Evolutionary conservation across 2,888 invertebrate genomes (phyloP).

Genomic region (Ectropis crepuscularia): DNA sequence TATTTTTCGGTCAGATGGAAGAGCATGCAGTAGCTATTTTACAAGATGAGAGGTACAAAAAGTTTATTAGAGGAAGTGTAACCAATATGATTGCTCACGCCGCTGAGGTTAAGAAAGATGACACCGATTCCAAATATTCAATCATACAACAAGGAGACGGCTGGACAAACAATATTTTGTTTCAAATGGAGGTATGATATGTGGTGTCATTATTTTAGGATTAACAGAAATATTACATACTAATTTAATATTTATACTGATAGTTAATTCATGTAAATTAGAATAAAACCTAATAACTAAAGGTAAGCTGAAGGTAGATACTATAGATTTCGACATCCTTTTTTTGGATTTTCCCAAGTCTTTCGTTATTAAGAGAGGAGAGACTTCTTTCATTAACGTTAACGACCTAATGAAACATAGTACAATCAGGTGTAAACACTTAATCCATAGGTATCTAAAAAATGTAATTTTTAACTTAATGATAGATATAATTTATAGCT

Average conservation of each 20-base stretch:
- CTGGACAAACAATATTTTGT: slow-evolving; percentile 54
- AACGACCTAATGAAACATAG: too few species aligned
- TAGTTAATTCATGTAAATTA: too few species aligned
- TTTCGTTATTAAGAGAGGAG: too few species aligned
- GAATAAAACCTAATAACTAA: too few species aligned
- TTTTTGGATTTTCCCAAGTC: too few species aligned
- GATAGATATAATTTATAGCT: too few species aligned
- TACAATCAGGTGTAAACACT: too few species aligned
- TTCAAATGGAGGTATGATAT: slow-evolving; percentile 25
- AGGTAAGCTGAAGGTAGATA: too few species aligned
- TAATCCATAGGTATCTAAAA: too few species aligned
- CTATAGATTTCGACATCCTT: too few species aligned
- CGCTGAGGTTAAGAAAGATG: slow-evolving; percentile 32
- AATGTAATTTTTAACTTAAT: too few species aligned
- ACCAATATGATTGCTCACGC: slow-evolving; percentile 10
- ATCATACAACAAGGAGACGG: slow-evolving; percentile 51
- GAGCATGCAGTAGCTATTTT: slow-evolving; percentile 37
- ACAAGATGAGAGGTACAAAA: slow-evolving; percentile 44
- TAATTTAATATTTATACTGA: not conserved
- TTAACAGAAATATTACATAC: not conserved
- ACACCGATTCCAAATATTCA: slow-evolving; percentile 38
- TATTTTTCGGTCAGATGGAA: slow-evolving; percentile 37
- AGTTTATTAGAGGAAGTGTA: slow-evolving; percentile 41
- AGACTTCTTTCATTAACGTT: too few species aligned
- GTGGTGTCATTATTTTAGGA: not conserved